Evolutionary conservation across 1,140 invertebrate species (phyloP), one percentile per base, ranked within the genome.

Genomic region (Zophobas morio): DNA sequence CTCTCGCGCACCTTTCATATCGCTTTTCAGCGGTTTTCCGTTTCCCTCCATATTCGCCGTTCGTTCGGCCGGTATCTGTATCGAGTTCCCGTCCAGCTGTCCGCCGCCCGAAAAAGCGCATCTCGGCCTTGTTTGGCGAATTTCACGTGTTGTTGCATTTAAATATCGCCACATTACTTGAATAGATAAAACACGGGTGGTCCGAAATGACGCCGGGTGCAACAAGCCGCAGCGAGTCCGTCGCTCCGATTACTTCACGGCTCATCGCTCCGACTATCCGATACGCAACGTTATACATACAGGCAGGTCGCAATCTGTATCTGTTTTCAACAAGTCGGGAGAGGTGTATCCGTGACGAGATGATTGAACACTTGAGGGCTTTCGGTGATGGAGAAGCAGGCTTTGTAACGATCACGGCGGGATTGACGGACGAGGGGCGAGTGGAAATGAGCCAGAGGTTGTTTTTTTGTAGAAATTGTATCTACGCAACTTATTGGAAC

Each of bases 1-100:
- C 60, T 66, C 37, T 66, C 37, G 39, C 60, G 53, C 37, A 66
- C 60, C 60, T 66, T 66, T 66, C 75, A 79, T 49, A 75, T 79
- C 78, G 70, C 53, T 76, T 75, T 76, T 72, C 70, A 66, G 78
- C 71, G 78, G 78, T 79, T 79, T 79, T 76, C 78, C 78, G 78
- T 79, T 79, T 79, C 78, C 78, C 63, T 40, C n/a, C 8, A 34
- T 54, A 54, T 46, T 71, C 46, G 46, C 36, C 36, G 35, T 66
- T 66, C 37, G 37, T 39, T 37, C 40, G 35, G 6, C 20, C 20
- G 20, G 20, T 20, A 20, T 20, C 20, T 20, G 20, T 66, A 66
- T 35, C 70, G 70, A 37, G 35, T 51, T 72, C 66, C 39, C 34
- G 40, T 39, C 8, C 47, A 40, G 60, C 37, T 42, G 39, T 78